Conservation (phyloP, 2,888 invertebrate species). For the Andrena hattorfiana region DNA sequence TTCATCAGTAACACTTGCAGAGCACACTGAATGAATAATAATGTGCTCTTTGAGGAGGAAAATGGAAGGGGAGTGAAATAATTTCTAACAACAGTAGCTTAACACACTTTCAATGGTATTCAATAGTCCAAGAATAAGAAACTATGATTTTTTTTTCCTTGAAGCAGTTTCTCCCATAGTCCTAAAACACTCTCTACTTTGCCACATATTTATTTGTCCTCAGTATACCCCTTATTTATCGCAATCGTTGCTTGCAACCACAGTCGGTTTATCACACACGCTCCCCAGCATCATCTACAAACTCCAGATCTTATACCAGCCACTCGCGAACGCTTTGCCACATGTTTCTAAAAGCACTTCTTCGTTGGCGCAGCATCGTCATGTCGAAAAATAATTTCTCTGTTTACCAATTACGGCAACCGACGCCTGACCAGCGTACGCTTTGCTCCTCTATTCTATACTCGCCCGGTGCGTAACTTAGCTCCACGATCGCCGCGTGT, state of each 20-base stretch:
- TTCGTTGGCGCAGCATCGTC: neutral
- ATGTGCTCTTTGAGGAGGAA: neutral
- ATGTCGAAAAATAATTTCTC: neutral
- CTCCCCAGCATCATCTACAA: neutral
- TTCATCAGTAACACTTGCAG: neutral
- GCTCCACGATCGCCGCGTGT: neutral
- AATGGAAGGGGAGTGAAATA: neutral
- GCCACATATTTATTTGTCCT: neutral
- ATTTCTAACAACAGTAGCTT: too few relatives aligned
- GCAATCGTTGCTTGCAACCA: neutral
- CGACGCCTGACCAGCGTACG: neutral
- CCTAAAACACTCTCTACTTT: too few relatives aligned
- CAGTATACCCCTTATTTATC: neutral
- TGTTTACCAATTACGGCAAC: slow-evolving; percentile 1
- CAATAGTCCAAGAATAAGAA: too few relatives aligned
- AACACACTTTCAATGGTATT: too few relatives aligned
- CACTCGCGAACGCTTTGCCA: neutral
- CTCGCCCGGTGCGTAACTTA: slow-evolving; percentile 2
- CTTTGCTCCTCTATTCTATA: neutral
- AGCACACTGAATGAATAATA: neutral
- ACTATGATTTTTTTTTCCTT: too few relatives aligned
- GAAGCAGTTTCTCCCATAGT: too few relatives aligned
- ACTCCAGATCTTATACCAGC: neutral
- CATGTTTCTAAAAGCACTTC: neutral
- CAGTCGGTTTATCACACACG: neutral